Conservation (phyloP, 2,797 vertebrate species). For the Mycteria americana region DNA sequence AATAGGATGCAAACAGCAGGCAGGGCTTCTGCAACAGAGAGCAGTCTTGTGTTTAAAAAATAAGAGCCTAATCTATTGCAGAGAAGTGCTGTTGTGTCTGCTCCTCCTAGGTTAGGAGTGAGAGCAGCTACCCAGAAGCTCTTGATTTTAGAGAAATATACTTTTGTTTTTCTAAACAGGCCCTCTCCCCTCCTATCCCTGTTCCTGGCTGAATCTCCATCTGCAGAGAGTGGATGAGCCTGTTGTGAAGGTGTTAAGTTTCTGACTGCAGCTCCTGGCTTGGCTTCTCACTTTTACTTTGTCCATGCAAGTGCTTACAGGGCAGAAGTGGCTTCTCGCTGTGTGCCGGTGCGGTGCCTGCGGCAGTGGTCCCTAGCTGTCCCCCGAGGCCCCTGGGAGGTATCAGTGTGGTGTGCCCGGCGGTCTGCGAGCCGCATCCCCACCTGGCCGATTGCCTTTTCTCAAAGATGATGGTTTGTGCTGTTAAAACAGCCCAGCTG, state of each 20-base stretch:
- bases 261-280: background rate
- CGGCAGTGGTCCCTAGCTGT: background rate
- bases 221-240: background rate
- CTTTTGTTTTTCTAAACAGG: background rate
- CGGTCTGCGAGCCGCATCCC: background rate
- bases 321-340: background rate
- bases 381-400: rapidly evolving
- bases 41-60: slow-evolving; percentile 4
- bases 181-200: background rate
- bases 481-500: background rate
- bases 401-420: background rate
- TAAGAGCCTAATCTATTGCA: background rate
- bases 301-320: background rate
- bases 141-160: background rate
- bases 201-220: background rate
- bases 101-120: background rate
- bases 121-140: background rate
- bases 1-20: background rate
- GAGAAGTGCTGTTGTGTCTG: background rate
- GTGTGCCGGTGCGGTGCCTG: background rate
- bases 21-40: slow-evolving; percentile 15
- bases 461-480: background rate
- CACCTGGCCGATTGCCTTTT: background rate
- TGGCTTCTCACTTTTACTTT: background rate
- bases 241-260: background rate